Conservation (phyloP, 92 coral and sea anemone genomes). For the Umimayanthus kanabou region DNA sequence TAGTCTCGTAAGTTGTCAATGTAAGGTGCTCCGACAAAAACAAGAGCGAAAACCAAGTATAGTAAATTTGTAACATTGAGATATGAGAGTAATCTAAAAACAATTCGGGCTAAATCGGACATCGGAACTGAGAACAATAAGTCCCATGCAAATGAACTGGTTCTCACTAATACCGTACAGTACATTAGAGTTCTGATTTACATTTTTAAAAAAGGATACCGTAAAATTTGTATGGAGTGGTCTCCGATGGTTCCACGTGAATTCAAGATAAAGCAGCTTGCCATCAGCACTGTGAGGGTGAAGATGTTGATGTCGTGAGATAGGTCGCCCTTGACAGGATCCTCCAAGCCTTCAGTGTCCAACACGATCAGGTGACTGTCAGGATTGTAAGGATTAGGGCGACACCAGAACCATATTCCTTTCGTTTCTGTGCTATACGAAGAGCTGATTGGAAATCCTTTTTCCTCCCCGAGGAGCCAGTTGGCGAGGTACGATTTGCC, state of each 20-base stretch:
- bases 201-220: neutral
- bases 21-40: no score
- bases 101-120: no score
- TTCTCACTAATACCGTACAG: no score
- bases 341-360: conserved; percentile 2
- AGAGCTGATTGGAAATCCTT: conserved; percentile 3
- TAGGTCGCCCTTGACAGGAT: no score
- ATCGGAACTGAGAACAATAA: no score
- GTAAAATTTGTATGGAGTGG: neutral
- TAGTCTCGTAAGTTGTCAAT: no score
- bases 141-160: no score
- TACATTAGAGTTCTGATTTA: no score
- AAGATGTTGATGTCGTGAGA: conserved; percentile 7
- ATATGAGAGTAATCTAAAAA: no score
- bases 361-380: neutral
- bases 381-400: neutral
- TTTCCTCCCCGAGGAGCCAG: conserved; percentile 3
- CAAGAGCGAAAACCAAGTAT: no score
- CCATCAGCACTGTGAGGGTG: conserved; percentile 10
- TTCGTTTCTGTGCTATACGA: neutral
- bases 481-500: conserved; percentile 11
- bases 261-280: conserved; percentile 6
- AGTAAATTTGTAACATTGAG: no score
- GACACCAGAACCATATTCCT: conserved; percentile 19
- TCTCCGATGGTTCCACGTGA: conserved; percentile 6